A percentile compares a stretch with the other conserved stretches of the same genome.
Conservation (phyloP, 2,888 invertebrate genomes). For the Apeira syringaria region DNA sequence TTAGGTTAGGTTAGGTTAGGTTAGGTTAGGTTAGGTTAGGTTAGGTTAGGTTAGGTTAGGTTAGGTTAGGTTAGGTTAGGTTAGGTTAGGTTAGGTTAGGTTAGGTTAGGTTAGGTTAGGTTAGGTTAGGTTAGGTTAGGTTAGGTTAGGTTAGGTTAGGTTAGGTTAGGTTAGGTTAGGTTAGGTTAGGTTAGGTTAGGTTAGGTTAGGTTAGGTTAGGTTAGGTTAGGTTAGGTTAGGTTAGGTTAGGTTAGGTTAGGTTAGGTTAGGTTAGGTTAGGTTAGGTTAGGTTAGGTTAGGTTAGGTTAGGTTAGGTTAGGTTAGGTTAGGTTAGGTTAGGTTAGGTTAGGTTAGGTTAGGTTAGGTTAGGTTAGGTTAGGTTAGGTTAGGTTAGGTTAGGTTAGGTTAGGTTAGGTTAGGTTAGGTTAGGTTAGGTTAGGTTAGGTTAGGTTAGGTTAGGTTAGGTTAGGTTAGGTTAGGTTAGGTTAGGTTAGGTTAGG, state of each 20-base stretch:
- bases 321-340: slow-evolving; percentile 1
- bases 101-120: background rate
- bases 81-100: background rate
- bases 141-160: background rate
- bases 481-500: too few relatives aligned
- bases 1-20: background rate
- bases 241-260: background rate
- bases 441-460: too few relatives aligned
- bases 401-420: background rate
- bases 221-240: background rate
- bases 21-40: background rate
- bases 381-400: background rate
- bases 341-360: background rate
- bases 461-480: too few relatives aligned
- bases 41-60: background rate
- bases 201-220: background rate
- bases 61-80: background rate
- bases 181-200: background rate
- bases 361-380: slow-evolving; percentile 1
- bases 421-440: background rate
- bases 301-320: slow-evolving; percentile 1
- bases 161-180: background rate
- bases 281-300: background rate
- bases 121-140: background rate
- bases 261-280: slow-evolving; percentile 1